Evolutionary conservation across 2,888 invertebrate species (phyloP), one percentile per base, ranked within the genome.

Genomic region (Clunio marinus): DNA sequence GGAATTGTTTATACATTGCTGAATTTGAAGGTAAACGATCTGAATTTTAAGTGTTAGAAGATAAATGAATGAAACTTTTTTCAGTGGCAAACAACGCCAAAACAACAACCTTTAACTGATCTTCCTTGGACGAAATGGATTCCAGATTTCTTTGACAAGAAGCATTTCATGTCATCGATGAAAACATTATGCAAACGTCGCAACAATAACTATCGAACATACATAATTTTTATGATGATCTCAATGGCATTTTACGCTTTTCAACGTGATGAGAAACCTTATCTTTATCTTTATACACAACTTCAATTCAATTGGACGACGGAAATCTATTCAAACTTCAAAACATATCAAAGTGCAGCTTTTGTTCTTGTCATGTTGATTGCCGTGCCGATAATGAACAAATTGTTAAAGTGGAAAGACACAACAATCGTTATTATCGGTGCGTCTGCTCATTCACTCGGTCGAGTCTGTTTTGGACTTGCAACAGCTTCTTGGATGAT

Each of bases 231-330:
- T 20, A 66, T 66, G 24, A 35, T 92, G 10, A 73, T 87, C 8
- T 83, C 87, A 17, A 90, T 91, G 89, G 86, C 84, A 0, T 80
- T 90, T 62, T 92, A 91, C 73, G 89, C 90, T 60, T 91, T 91
- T 75, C 91, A 91, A 76, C 83, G 91, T 75, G 93, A 93, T 75
- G 93, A 93, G 74, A 86, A 85, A 71, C 85, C 84, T 20, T 87
- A 89, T 74, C 82, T 88, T 74, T 91, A 86, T 72, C 76, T 93
- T 60, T 93, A 90, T 74, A 87, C 90, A 0, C 84, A 84, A 65
- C 80, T 84, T 35, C 86, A 86, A 37, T 88, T 92, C 73, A 76
- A 84, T 69, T 93, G 93, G 92, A 82, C 84, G 57, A 80, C 87
- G 1, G 78, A 81, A 0, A 80, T 82, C 10, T 91, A 84, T 74